Percentiles rank a stretch among this genome's conserved stretches.
phyloP scores from a whole-genome alignment of 2,888 invertebrate species.

The Tribolium freemani region DNA sequence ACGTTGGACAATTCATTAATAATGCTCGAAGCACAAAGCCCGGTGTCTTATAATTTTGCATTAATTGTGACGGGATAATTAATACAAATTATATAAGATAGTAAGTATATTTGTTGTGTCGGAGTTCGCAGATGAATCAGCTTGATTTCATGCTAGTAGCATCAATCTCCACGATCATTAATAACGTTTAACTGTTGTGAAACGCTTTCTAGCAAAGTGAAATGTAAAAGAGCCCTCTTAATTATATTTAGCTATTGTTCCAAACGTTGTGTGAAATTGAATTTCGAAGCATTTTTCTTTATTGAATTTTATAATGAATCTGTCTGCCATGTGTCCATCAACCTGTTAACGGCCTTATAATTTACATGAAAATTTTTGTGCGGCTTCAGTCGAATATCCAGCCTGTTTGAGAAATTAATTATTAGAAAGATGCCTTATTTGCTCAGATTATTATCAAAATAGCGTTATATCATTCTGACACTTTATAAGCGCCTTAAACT shows the following conservation, averaged over 20 bases:
- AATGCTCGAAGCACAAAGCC: slow-evolving; percentile 14
- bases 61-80: slow-evolving; percentile 38
- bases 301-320: slow-evolving; percentile 16
- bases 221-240: slow-evolving; percentile 24
- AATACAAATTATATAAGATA: slow-evolving; percentile 46
- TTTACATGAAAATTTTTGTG: not conserved
- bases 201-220: slow-evolving; percentile 17
- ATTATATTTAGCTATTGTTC: slow-evolving; percentile 23
- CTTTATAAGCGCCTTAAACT: not conserved
- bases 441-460: not conserved
- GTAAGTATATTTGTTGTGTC: slow-evolving; percentile 44
- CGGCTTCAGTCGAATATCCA: not conserved
- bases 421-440: not conserved
- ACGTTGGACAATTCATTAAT: slow-evolving; percentile 2
- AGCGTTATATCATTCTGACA: not conserved
- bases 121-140: slow-evolving; percentile 40
- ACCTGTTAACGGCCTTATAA: not conserved
- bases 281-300: slow-evolving; percentile 17
- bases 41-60: slow-evolving; percentile 2
- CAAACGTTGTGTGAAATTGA: slow-evolving; percentile 19
- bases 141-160: slow-evolving; percentile 37
- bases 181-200: slow-evolving; percentile 42
- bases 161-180: slow-evolving; percentile 47
- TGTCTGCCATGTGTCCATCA: slow-evolving; percentile 4
- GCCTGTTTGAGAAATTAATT: not conserved